These are phyloP conservation scores for Craniophora ligustri DNA, from an alignment of 2,888 invertebrate species.

Conservation along the genomic window DNA sequence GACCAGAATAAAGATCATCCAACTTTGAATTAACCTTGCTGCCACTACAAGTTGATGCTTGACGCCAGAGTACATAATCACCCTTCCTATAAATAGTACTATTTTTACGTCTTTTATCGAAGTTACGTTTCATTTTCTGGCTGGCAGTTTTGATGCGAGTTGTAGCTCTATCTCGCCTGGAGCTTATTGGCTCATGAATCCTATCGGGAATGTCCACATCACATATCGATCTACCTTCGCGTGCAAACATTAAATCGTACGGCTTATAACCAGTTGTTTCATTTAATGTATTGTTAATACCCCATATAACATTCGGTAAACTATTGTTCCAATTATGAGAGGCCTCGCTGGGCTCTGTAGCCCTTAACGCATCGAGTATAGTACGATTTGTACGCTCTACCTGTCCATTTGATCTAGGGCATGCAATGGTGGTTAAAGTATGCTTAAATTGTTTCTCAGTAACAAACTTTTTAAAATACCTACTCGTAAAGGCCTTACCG, in stretches of 20 bases:
- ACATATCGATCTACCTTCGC: background rate
- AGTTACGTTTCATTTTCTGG: constrained; percentile 8
- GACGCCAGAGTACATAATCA: constrained; percentile 9
- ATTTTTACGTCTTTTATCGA: constrained; percentile 7
- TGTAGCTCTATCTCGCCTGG: background rate
- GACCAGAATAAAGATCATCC: constrained; percentile 50
- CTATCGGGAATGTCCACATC: background rate
- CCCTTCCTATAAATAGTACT: constrained; percentile 8
- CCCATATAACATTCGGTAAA: constrained; percentile 45
- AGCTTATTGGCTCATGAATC: background rate
- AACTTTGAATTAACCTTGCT: constrained; percentile 15
- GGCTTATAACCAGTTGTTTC: background rate
- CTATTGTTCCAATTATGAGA: constrained; percentile 46
- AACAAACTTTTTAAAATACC: too few species aligned
- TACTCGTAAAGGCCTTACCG: too few species aligned
- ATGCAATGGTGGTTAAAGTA: too few species aligned
- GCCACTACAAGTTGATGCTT: constrained; percentile 2
- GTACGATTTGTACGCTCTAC: too few species aligned
- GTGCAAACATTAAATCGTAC: background rate
- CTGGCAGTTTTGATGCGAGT: background rate
- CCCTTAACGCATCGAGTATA: background rate
- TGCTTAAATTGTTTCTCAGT: too few species aligned
- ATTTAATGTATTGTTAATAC: constrained; percentile 45
- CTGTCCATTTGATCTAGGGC: too few species aligned
- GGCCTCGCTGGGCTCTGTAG: background rate